Evolutionary conservation across 2,797 vertebrate species (phyloP), one percentile per base, ranked within the genome.

Genomic region (Leucoraja ocellata): DNA sequence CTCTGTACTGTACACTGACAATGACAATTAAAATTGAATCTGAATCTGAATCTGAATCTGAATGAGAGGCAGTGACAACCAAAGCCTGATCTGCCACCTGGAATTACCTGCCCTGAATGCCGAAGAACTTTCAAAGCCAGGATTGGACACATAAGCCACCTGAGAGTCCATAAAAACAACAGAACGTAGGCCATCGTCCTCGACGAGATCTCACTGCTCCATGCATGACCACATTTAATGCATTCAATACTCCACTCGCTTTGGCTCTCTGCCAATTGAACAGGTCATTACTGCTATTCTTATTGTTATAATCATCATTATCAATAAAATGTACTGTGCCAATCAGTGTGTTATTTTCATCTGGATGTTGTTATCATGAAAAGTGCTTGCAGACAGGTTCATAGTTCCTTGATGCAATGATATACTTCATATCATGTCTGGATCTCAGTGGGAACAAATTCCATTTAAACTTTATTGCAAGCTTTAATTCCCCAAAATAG

Each of bases 291-390:
- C 39, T 23, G 10, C n/a, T 32, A 78, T 14, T 78, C n/a, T 36
- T 78, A 78, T 77, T 77, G 77, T 78, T 36, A 78, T 32, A 36
- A 78, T 78, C 77, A 78, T 78, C n/a, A 78, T 78, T 78, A 78
- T 78, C 77, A 78, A 32, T 32, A 36, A 78, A 78, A 32, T 78
- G 74, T n/a, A 77, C 28, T 77, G 28, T 78, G 77, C n/a, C 11
- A 32, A 36, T 78, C 77, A 36, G n/a, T 78, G 16, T 0, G 2
- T 78, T 78, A 78, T 78, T 78, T 78, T 78, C 77, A 78, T 78
- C 32, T 36, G n/a, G 77, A 32, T 32, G 16, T 32, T 78, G 11
- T 78, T 78, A 32, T 78, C n/a, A 32, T 78, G 77, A 78, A 78
- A 78, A 78, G 10, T 78, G 77, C n/a, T 78, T 78, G 77, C 77